Evolutionary conservation across 1,140 invertebrate genomes (phyloP), one percentile per base, ranked within the genome.

Genomic region (Drosophila melanica): DNA sequence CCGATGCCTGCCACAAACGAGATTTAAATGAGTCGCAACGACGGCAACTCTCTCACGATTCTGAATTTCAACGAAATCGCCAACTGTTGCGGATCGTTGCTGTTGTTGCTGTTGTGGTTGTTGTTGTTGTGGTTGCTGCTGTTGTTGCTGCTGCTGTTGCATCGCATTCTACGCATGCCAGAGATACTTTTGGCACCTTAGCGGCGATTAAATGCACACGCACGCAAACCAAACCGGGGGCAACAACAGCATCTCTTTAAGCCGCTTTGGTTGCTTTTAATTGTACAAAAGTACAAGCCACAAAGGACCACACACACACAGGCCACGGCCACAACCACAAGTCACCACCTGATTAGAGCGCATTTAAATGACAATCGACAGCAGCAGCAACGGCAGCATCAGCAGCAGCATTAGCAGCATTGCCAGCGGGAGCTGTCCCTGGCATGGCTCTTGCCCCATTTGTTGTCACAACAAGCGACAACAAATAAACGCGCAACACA

Each of bases 11-110:
- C 74, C 74, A 72, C 84, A 89, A 89, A 89, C 84, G 84, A 89
- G 84, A 89, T 89, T 89, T 89, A 89, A 89, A 89, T 89, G 84
- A 89, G 84, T 90, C 84, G 84, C 84, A 89, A 75, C 70, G 63
- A 63, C 55, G 58, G 71, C 53, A 78, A 89, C 84, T 89, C 84
- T 89, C 84, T 89, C 84, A 89, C 84, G 84, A 89, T 89, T 89
- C 84, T 89, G 84, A 89, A 80, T 87, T 87, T 87, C 84, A 87
- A 64, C 84, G 84, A 87, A 87, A 80, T 84, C 79, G 51, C 66
- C 73, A 72, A 62, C 58, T 74, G 70, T 73, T 70, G 67, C 63
- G 47, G 59, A 51, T 51, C 35, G 14, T 23, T 48, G 59, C 62
- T 77, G 30, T 57, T 55, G 55, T 11, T 57, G 60, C 14, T 53